Evolutionary conservation across 2,797 vertebrate genomes (phyloP), one percentile per base, ranked within the genome.

Genomic region (Chloroceryle inda): DNA sequence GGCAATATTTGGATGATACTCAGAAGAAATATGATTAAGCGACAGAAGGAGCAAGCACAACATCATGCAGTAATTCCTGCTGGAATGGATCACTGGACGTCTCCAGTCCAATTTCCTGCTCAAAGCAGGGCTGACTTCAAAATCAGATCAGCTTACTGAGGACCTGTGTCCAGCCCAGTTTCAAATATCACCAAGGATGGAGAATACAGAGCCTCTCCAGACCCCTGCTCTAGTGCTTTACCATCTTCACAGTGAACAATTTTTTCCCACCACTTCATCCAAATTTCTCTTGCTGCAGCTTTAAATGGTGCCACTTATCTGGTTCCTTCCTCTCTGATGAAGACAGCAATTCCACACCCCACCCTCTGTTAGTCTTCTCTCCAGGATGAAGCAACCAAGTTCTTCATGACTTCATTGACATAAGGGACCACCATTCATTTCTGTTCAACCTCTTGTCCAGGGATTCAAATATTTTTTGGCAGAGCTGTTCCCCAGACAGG

Each of bases 221-320:
- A 50, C 38, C 38, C 56, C 67, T 35, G 38, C 26, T 42, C 47
- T 20, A 12, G 9, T 31, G 23, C 31, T 82, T 76, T n/a, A 78
- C 33, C 75, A 91, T 75, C 47, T 76, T 73, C 42, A 26, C 63
- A 63, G 21, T 26, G 74, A 89, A 69, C 22, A 23, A 23, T 76
- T 85, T 78, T 92, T 95, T 89, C 94, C 81, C 82, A 4, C 21
- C 17, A 42, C 18, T 81, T 81, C 13, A 68, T 72, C 73, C 76
- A 88, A 67, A 38, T 81, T 78, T 78, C 45, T 93, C 58, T 18
- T 58, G 73, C 73, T 84, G 49, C 66, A 78, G 3, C n/a, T 86
- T 84, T 19, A 64, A 78, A 44, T 10, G 45, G 44, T 49, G 44
- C 53, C 53, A 92, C 72, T 64, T 62, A 55, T 23, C 52, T 33